These are phyloP conservation scores for Fragum whitleyi DNA, from an alignment of 2,888 invertebrate genomes.

Conservation along the genomic window DNA sequence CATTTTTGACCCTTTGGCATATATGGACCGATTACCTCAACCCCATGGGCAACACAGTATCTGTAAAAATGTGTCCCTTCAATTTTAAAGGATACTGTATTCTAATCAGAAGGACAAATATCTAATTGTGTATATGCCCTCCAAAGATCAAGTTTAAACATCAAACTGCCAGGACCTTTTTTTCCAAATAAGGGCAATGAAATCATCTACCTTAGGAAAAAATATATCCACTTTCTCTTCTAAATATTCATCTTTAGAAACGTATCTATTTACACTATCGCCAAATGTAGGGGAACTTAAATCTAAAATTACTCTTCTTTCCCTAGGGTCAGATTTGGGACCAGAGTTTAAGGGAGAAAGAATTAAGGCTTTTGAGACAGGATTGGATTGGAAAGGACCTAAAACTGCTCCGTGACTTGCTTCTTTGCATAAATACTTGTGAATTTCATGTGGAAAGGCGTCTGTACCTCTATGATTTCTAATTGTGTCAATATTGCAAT, in stretches of 20 bases:
- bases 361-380: not conserved
- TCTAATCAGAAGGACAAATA: not conserved
- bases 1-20: not conserved
- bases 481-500: not conserved
- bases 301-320: constrained; percentile 16
- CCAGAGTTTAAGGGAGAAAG: constrained; percentile 20
- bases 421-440: not conserved
- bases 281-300: constrained; percentile 10
- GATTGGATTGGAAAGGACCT: not conserved
- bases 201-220: constrained; percentile 3
- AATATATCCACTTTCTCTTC: not conserved
- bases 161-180: not conserved
- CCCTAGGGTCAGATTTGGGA: constrained; percentile 9
- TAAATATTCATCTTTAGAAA: constrained; percentile 19
- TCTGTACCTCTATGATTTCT: not conserved
- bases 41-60: not conserved
- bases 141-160: constrained; percentile 4
- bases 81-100: not conserved
- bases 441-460: not conserved
- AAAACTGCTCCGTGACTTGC: not conserved
- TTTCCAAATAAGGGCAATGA: too few relatives aligned
- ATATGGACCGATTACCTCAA: too few relatives aligned
- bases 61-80: not conserved
- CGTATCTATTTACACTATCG: constrained; percentile 8
- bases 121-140: constrained; percentile 6